Evolutionary conservation across 2,113 vertebrate genomes (phyloP), one percentile per base, ranked within the genome.

Genomic region (Pampusana beccarii): DNA sequence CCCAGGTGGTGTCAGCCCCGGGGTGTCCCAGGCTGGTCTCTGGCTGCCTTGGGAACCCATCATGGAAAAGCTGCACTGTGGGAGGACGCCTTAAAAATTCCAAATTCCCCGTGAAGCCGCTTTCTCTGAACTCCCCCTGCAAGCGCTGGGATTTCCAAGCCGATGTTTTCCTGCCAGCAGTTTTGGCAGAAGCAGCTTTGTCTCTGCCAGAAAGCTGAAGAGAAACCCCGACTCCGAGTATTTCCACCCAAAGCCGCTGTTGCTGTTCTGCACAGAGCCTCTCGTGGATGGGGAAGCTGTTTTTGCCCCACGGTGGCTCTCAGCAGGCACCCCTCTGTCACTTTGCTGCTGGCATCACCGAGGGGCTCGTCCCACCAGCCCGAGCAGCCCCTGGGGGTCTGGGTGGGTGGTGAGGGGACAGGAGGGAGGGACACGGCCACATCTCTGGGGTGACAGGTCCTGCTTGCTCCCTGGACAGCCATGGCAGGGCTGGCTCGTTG

Each of bases 361-460:
- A 29, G 14, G 42, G 42, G 11, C 1, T 78, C 48, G 5, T 31
- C 77, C 90, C 6, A 0, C 28, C 15, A 38, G 74, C n/a, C 70
- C 1, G 0, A 42, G 29, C 3, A 2, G 26, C 4, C 69, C 54
- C 25, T 0, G 4, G 33, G 17, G 11, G 1, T 18, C 21, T 1
- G 5, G 50, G 33, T 9, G 38, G 50, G 28, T 9, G 5, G 5
- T 10, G 44, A 74, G 61, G 53, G 61, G 51, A 44, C 4, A 3
- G 53, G 21, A 18, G 25, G 54, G 40, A 42, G 11, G 80, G 36
- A 17, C 38, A 11, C 1, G 0, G 11, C 23, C 51, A 3, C 29
- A 38, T 5, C 0, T 5, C 23, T 0, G 1, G 3, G 10, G 42
- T 44, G 5, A 16, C 0, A 9, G 28, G 7, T 28, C 40, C 58